phyloP scores from a whole-genome alignment of 1,140 invertebrate genomes.

The Medauroidea extradentata region DNA sequence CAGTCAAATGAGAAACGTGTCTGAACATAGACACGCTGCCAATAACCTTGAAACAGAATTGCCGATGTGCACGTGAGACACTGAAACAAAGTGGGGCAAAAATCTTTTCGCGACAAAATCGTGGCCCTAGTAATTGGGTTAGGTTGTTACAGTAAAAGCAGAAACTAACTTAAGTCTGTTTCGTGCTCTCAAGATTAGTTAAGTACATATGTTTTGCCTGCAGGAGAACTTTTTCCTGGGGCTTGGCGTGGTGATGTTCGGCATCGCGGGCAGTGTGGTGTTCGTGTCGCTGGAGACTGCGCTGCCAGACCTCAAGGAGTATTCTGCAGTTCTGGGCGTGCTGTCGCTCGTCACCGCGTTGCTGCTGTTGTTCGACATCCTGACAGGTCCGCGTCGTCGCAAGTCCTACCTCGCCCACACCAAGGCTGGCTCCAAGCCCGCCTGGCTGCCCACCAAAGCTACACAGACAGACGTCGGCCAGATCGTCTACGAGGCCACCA shows the following conservation, averaged over 20 bases:
- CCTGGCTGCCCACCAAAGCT: neutral
- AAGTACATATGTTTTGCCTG: conserved; percentile 14
- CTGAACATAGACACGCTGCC: too few relatives aligned
- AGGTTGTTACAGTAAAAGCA: neutral
- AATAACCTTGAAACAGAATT: too few relatives aligned
- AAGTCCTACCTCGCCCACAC: neutral
- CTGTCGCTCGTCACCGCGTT: conserved; percentile 62
- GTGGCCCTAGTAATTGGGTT: too few relatives aligned
- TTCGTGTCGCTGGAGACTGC: conserved; percentile 65
- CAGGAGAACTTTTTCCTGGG: conserved; percentile 61
- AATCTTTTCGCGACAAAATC: too few relatives aligned
- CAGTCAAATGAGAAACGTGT: too few relatives aligned
- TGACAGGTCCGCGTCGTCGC: conserved; percentile 27
- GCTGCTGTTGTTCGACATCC: conserved; percentile 62
- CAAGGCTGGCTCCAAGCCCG: neutral
- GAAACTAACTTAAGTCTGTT: conserved; percentile 9
- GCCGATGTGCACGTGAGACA: too few relatives aligned
- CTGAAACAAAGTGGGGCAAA: too few relatives aligned
- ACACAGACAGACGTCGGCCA: conserved; percentile 4
- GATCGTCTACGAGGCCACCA: neutral
- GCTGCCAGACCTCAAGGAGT: conserved; percentile 59
- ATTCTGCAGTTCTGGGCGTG: conserved; percentile 62
- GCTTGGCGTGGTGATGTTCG: conserved; percentile 61
- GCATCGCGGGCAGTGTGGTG: conserved; percentile 60
- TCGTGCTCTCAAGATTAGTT: conserved; percentile 6